phyloP scores from a whole-genome alignment of 2,113 vertebrate genomes.

The Neomonachus schauinslandi region DNA sequence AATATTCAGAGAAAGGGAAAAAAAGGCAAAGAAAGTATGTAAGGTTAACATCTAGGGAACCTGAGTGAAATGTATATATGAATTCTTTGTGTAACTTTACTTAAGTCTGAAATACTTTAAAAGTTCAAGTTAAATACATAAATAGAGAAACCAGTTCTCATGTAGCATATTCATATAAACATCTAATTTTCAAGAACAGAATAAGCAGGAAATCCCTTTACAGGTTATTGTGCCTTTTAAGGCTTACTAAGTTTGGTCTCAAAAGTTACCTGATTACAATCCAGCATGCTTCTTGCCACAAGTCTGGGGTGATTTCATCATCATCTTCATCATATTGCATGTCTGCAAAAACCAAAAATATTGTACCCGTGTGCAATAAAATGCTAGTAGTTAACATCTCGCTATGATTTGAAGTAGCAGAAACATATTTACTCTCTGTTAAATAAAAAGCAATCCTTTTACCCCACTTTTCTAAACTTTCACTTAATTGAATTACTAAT shows the following conservation, averaged over 20 bases:
- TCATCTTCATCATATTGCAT: slow-evolving; percentile 99
- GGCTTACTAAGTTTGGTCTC: slow-evolving; percentile 11
- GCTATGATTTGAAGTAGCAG: neutral
- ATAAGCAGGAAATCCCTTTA: neutral
- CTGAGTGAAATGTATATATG: neutral
- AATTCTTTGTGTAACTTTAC: slow-evolving; percentile 11
- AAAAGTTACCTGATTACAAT: slow-evolving; percentile 96
- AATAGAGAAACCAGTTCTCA: neutral
- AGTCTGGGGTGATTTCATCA: slow-evolving; percentile 97
- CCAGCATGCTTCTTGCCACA: slow-evolving; percentile 99
- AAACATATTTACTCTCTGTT: neutral
- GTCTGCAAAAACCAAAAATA: slow-evolving; percentile 86
- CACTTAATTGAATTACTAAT: neutral
- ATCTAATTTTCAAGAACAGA: neutral
- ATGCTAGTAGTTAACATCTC: neutral
- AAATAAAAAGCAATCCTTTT: slow-evolving; percentile 33
- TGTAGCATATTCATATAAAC: neutral
- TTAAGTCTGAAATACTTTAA: slow-evolving; percentile 1
- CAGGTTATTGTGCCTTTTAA: neutral
- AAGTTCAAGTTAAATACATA: slow-evolving; percentile 7
- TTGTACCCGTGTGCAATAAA: neutral
- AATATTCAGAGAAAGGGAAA: neutral
- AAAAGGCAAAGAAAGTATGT: neutral
- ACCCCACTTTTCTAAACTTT: slow-evolving; percentile 15
- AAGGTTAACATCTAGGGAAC: neutral